phyloP scores from a whole-genome alignment of 2,797 vertebrate species.

The Pseudochirops corinnae region DNA sequence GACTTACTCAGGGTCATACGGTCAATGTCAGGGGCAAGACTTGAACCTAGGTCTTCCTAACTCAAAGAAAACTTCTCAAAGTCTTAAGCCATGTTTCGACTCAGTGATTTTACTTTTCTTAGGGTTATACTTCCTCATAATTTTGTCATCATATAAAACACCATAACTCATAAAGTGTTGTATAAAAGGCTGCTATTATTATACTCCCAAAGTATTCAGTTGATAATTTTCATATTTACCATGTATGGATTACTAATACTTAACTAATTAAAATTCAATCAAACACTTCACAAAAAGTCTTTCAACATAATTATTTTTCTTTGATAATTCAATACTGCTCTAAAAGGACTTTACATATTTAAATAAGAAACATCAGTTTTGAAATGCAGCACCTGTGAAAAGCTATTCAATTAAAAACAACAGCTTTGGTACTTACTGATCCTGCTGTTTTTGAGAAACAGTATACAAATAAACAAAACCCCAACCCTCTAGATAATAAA shows the following conservation, averaged over 20 bases:
- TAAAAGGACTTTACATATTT: slow-evolving; percentile 6
- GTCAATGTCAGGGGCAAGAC: not conserved
- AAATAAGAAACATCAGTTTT: slow-evolving; percentile 32
- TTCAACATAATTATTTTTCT: slow-evolving; percentile 50
- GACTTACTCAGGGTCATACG: not conserved
- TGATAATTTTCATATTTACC: not conserved
- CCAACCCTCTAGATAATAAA: slow-evolving; percentile 47
- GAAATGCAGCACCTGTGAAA: slow-evolving; percentile 49
- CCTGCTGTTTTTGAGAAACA: slow-evolving; percentile 43
- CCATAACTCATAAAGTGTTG: not conserved
- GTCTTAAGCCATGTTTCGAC: not conserved
- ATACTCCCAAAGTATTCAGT: not conserved
- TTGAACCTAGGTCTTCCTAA: not conserved
- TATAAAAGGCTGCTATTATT: not conserved
- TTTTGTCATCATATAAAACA: not conserved
- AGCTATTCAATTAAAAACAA: slow-evolving; percentile 64
- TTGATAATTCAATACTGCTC: slow-evolving; percentile 20
- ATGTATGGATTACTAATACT: not conserved
- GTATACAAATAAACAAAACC: slow-evolving; percentile 44
- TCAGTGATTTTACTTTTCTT: not conserved
- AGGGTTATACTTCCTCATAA: not conserved
- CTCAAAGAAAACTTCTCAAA: not conserved
- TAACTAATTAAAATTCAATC: not conserved
- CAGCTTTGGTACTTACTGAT: slow-evolving; percentile 64
- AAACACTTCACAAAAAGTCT: slow-evolving; percentile 21